Evolutionary conservation across 1,140 invertebrate genomes (phyloP), one percentile per base, ranked within the genome.

Genomic region (Coelopa frigida): DNA sequence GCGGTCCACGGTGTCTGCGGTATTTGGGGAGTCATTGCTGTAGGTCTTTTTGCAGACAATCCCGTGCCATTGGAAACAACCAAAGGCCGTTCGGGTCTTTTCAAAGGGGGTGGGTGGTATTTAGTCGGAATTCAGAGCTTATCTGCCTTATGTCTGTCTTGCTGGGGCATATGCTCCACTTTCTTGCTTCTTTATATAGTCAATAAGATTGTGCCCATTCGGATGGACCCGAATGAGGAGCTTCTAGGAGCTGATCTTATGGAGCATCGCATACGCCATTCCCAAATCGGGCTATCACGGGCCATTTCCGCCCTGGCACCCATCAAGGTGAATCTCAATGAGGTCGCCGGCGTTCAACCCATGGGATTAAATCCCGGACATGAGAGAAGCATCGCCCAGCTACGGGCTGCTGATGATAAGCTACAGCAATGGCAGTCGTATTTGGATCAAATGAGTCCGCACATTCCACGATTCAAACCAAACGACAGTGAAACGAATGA

Each of bases 1-100:
- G 79, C 89, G 5, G 90, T 94, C 4, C 91, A 95, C 63, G 89
- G 89, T 58, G 72, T 81, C n/a, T 76, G 78, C 37, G 81, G 81
- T 0, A 73, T 83, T 26, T 83, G 81, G 81, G 81, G 89, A 7
- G 81, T 95, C 29, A 52, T 95, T 10, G 85, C 89, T 1, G 89
- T 95, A 5, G 91, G 89, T 0, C 72, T 95, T 1, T 94, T 96
- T 64, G 88, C 88, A n/a, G 82, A 91, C 50, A 78, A 88, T 70
- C 90, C 92, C 12, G 63, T 78, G 37, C 82, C 89, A 0, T 73
- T 92, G 52, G 73, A 81, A 20, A 85, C 89, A 0, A 92, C 88
- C 0, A 78, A 74, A 35, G 87, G 88, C 20, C 73, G 83, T 51
- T 78, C 73, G 26, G 91, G 91, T 2, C 57, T 93, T 8, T 81